Percentiles rank a stretch among this genome's conserved stretches.
Conservation (phyloP, 2,888 invertebrate genomes). For the Cryptophagus acutangulus region DNA sequence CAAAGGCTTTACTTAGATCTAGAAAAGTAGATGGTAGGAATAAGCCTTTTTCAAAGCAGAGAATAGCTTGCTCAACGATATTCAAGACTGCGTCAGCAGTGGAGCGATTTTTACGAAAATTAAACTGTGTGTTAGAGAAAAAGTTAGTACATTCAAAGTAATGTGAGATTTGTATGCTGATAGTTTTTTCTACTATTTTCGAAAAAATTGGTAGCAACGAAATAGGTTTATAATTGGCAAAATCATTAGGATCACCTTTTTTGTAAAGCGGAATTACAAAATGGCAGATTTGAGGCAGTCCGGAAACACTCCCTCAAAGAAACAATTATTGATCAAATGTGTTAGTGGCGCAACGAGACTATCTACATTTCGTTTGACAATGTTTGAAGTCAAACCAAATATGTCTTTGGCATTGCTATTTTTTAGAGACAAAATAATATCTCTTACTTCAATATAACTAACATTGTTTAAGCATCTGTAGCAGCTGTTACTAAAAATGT, state of each 20-base stretch:
- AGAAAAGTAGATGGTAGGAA: neutral
- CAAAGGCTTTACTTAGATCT: conserved; percentile 2
- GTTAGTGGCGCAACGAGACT: neutral
- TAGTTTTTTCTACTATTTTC: neutral
- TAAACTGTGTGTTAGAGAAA: neutral
- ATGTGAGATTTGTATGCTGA: neutral
- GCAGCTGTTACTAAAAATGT: too few species aligned
- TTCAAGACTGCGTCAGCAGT: neutral
- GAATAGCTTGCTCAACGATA: neutral
- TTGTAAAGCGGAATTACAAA: neutral
- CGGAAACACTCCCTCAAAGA: neutral
- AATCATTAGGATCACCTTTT: neutral
- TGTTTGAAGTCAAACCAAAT: neutral
- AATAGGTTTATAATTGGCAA: neutral
- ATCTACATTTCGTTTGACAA: neutral
- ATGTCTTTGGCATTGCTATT: too few species aligned
- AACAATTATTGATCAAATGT: neutral
- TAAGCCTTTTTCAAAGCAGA: neutral
- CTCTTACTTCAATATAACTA: too few species aligned
- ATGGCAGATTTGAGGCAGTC: neutral
- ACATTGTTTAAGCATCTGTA: too few species aligned
- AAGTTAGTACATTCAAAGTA: neutral
- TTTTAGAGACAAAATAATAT: too few species aligned
- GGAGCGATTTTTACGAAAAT: neutral
- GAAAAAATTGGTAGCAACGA: neutral